Base-by-base conservation (phyloP, 2,797 vertebrate species). In the Cuculus canorus region DNA sequence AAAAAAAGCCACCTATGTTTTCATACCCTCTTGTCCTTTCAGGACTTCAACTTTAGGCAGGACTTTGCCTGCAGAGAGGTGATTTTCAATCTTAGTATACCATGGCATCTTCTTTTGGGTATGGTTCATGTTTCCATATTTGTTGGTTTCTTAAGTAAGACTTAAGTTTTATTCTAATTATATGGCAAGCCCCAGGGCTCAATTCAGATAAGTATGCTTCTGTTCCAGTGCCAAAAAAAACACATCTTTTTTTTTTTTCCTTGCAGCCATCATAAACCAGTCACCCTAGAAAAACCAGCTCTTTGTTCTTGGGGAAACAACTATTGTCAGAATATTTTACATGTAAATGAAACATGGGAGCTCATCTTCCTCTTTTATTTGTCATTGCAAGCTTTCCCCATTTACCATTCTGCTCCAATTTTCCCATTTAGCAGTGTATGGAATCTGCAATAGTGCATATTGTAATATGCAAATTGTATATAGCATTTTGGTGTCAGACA, bases 401-500 rank as follows among this genome's bases (percentile, higher is more conserved):
- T 96, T 96, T 98, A 95, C 95, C 96, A 97, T 97, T 96, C 94
- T 95, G 71, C 88, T 96, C 64, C 5, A 21, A 88, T 94, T 96
- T 95, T 94, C 96, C 93, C 93, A 97, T 97, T 97, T 96, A 96
- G 92, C 89, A 83, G 90, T 90, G 95, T 93, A 89, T 54, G 94
- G 96, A 97, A 96, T 95, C 92, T 91, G 92, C 96, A 96, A 87
- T 93, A 97, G 96, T 91, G 96, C 94, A 95, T 97, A 96, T 95
- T 98, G 96, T 97, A 96, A 98, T 98, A 98, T 98, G 98, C 97
- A 98, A 98, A 98, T 97, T 84, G 80, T 91, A 93, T 95, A 94
- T 95, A 97, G 95, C 92, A 72, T 96, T 95, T 96, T 96, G 96
- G 95, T 97, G 96, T 98, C 97, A 98, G 96, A 97, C 96, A 97